Evolutionary conservation across 2,888 invertebrate species (phyloP).

Genomic region (Melanargia galathea): DNA sequence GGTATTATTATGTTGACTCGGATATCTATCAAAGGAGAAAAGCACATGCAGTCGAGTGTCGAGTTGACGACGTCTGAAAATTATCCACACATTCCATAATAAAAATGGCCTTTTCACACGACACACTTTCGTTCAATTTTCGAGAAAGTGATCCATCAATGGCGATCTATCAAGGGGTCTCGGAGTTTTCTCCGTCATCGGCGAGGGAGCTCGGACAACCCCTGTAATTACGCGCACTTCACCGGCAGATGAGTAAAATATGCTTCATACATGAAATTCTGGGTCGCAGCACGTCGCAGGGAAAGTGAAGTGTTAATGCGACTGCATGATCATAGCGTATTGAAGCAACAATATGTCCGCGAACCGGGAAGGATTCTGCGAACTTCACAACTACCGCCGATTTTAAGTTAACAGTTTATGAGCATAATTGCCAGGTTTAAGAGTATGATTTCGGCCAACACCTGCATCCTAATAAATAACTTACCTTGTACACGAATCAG

Average conservation of each 20-base stretch:
- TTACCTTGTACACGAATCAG: conserved; percentile 26
- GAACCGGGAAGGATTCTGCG: conserved; percentile 62
- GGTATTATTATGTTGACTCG: neutral
- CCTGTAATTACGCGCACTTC: conserved; percentile 72
- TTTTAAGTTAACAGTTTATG: conserved; percentile 39
- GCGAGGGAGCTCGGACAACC: conserved; percentile 53
- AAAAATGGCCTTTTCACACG: conserved; percentile 69
- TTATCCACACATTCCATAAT: conserved; percentile 57
- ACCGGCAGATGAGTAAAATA: conserved; percentile 80
- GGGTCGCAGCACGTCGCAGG: conserved; percentile 71
- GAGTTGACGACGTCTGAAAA: conserved; percentile 44
- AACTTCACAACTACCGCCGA: conserved; percentile 57
- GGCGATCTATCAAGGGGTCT: conserved; percentile 69
- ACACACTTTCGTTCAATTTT: conserved; percentile 76
- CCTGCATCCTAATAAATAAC: conserved; percentile 18
- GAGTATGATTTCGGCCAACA: neutral
- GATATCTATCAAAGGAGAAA: conserved; percentile 10
- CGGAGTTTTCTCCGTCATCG: conserved; percentile 70
- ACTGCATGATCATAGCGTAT: conserved; percentile 75
- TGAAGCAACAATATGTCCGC: conserved; percentile 51
- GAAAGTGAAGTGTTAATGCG: conserved; percentile 80
- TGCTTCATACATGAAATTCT: conserved; percentile 78
- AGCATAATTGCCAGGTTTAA: conserved; percentile 9
- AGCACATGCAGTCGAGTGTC: conserved; percentile 12
- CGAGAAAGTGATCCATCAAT: conserved; percentile 78